Percentiles rank a stretch among this genome's conserved stretches.
phyloP scores from a whole-genome alignment of 2,113 vertebrate genomes.

The Colinus virginianus region DNA sequence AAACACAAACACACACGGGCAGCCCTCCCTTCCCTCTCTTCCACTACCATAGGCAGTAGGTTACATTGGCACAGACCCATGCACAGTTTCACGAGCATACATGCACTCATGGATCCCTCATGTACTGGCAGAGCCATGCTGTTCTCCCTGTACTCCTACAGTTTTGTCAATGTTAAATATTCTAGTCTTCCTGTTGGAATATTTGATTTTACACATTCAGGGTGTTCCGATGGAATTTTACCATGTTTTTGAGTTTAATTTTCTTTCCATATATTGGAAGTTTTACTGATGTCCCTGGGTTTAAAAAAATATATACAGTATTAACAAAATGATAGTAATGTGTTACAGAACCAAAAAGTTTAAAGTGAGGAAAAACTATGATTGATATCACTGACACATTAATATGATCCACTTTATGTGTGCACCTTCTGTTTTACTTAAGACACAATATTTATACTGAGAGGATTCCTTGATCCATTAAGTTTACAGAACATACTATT shows the following conservation, averaged over 20 bases:
- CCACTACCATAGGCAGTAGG: background rate
- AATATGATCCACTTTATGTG: background rate
- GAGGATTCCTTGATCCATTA: background rate
- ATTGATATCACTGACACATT: background rate
- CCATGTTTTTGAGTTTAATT: background rate
- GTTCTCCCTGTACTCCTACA: background rate
- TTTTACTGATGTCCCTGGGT: background rate
- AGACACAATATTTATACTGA: background rate
- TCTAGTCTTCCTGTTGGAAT: background rate
- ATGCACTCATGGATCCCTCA: background rate
- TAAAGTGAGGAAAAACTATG: background rate
- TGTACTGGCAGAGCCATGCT: background rate
- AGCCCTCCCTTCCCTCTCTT: background rate
- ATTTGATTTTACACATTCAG: background rate
- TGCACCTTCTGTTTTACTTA: background rate
- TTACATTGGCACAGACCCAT: background rate
- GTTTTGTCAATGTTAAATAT: background rate
- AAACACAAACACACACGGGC: background rate
- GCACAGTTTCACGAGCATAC: background rate
- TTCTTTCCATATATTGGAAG: background rate
- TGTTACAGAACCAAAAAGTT: background rate
- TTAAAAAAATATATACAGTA: background rate
- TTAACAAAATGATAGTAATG: background rate
- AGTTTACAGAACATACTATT: background rate
- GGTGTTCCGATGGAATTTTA: background rate